A percentile compares a stretch with the other conserved stretches of the same genome.
Conservation (phyloP, 2,113 vertebrate species). For the Halichoerus grypus region DNA sequence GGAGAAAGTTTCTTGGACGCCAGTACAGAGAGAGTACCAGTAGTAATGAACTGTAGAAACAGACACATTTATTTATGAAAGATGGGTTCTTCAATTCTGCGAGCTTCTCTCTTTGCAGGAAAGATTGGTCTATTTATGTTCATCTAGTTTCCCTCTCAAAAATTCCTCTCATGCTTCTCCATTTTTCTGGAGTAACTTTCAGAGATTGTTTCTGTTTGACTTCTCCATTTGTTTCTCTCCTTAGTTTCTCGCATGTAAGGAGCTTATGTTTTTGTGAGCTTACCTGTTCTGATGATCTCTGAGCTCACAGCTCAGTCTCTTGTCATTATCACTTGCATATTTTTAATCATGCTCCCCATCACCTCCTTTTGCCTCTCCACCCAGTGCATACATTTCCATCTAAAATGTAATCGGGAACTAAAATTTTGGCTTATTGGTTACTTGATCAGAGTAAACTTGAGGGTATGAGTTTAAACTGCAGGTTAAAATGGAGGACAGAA, state of each 20-base stretch:
- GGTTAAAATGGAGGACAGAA: not conserved
- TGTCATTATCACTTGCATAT: not conserved
- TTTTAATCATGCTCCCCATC: not conserved
- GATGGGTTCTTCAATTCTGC: not conserved
- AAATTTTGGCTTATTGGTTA: not conserved
- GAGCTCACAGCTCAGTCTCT: not conserved
- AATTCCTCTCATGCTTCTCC: not conserved
- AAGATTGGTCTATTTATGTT: not conserved
- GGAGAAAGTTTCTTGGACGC: not conserved
- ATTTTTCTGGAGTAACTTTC: not conserved
- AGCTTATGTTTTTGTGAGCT: not conserved
- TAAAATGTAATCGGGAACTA: not conserved
- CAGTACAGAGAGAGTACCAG: not conserved
- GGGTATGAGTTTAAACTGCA: not conserved
- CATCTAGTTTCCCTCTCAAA: not conserved
- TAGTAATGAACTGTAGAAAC: slow-evolving; percentile 58
- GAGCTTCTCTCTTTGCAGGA: not conserved
- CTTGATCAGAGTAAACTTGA: not conserved
- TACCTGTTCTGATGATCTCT: not conserved
- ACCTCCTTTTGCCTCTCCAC: not conserved
- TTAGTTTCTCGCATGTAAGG: not conserved
- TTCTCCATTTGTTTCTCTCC: not conserved
- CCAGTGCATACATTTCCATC: not conserved
- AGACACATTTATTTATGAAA: not conserved
- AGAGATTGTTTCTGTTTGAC: not conserved